Percentiles rank a stretch among this genome's conserved stretches.
Evolutionary conservation across 2,888 invertebrate genomes (phyloP).

Genomic region (Leistus spinibarbis): DNA sequence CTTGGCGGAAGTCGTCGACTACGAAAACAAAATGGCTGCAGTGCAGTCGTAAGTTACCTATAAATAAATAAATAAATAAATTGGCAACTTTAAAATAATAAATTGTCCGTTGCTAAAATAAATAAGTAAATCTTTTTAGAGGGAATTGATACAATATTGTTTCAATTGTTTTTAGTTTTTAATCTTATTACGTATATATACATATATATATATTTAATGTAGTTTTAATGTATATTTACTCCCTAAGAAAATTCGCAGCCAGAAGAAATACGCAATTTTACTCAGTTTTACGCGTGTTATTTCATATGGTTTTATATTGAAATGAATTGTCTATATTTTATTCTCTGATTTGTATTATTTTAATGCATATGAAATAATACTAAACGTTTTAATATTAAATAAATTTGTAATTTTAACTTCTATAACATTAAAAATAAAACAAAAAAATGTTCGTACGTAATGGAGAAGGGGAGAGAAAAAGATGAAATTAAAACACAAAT

Average conservation of each 20-base stretch:
- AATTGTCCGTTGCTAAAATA: not conserved
- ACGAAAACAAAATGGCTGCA: slow-evolving; percentile 54
- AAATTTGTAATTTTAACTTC: not conserved
- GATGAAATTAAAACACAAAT: not conserved
- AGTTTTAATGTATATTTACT: not conserved
- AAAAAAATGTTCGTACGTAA: not conserved
- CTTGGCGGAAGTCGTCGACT: slow-evolving; percentile 65
- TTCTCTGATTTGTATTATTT: no score
- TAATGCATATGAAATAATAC: not conserved
- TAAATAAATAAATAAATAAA: no score
- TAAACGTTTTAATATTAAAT: not conserved
- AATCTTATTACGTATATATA: not conserved
- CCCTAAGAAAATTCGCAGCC: not conserved
- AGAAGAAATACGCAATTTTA: not conserved
- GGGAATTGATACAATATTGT: slow-evolving; percentile 17
- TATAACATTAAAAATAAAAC: not conserved
- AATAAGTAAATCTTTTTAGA: not conserved
- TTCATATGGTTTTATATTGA: not conserved
- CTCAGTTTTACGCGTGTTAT: not conserved
- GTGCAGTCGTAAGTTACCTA: not conserved
- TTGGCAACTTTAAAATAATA: not conserved
- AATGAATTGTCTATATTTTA: not conserved
- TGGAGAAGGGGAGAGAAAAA: not conserved
- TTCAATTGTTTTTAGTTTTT: slow-evolving; percentile 13
- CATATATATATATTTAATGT: no score